Evolutionary conservation across 2,888 invertebrate species (phyloP).

Genomic region (Melieria omissa): DNA sequence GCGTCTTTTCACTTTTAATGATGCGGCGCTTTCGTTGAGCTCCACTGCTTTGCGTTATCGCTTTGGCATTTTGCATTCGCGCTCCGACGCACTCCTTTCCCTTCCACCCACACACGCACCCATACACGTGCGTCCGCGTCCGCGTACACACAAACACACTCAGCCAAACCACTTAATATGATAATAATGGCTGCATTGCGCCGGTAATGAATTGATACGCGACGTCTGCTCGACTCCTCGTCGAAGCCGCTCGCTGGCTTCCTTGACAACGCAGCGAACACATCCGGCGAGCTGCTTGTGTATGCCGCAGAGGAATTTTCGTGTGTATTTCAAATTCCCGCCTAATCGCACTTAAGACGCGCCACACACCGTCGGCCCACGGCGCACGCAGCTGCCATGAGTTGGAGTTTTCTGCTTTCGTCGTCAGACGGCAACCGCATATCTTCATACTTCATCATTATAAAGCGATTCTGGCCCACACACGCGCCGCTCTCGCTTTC

Average conservation of each 20-base stretch:
- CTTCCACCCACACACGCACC: not conserved
- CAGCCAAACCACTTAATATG: conserved; percentile 10
- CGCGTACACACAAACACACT: not conserved
- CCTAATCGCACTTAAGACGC: too few relatives aligned
- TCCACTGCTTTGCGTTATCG: not conserved
- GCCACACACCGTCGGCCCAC: too few relatives aligned
- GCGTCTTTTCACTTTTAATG: conserved; percentile 8
- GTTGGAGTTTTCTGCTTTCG: too few relatives aligned
- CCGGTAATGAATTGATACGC: not conserved
- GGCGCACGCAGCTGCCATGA: too few relatives aligned
- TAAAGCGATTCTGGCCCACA: conserved; percentile 9
- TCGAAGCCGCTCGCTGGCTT: not conserved
- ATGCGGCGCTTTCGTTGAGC: not conserved
- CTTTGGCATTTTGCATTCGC: not conserved
- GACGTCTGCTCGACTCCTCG: too few relatives aligned
- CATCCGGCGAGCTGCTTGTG: not conserved
- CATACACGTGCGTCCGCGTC: not conserved
- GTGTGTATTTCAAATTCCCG: too few relatives aligned
- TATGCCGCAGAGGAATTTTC: too few relatives aligned
- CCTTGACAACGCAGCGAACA: not conserved
- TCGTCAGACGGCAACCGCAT: too few relatives aligned
- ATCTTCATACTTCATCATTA: conserved; percentile 5
- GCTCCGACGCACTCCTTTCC: not conserved
- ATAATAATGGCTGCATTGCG: conserved; percentile 5
- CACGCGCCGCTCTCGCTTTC: not conserved